These are phyloP conservation scores for Xanthia togata DNA, from an alignment of 2,888 invertebrate genomes.

Conservation along the genomic window DNA sequence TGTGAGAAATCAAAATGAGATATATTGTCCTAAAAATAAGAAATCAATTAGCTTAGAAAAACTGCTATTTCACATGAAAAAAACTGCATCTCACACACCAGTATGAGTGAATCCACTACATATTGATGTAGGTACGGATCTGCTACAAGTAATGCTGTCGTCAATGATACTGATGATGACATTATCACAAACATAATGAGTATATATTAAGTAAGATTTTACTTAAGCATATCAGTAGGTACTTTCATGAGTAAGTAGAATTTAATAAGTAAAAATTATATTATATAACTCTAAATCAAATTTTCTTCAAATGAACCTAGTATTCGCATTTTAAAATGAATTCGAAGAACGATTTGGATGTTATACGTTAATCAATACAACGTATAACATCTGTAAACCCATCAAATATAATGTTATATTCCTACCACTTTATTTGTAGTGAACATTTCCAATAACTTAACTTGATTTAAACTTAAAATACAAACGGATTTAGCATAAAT, in stretches of 20 bases:
- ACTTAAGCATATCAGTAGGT: neutral
- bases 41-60: neutral
- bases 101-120: neutral
- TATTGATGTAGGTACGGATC: neutral
- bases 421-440: neutral
- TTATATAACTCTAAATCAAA: neutral
- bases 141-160: neutral
- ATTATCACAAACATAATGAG: neutral
- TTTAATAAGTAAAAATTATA: neutral
- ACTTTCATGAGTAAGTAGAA: neutral
- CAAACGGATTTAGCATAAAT: slow-evolving; percentile 45
- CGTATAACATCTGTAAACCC: neutral
- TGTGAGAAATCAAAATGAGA: neutral
- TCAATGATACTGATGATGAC: neutral
- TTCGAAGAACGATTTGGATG: neutral
- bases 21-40: neutral
- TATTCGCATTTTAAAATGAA: neutral
- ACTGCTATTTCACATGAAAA: neutral
- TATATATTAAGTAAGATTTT: neutral
- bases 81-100: neutral
- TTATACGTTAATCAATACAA: neutral
- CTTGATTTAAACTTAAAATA: slow-evolving; percentile 44
- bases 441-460: slow-evolving; percentile 35
- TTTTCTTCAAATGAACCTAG: neutral
- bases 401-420: slow-evolving; percentile 13